A percentile compares a stretch with the other conserved stretches of the same genome.
Conservation (phyloP, 2,797 vertebrate species). For the Sebastes trivittatus region DNA sequence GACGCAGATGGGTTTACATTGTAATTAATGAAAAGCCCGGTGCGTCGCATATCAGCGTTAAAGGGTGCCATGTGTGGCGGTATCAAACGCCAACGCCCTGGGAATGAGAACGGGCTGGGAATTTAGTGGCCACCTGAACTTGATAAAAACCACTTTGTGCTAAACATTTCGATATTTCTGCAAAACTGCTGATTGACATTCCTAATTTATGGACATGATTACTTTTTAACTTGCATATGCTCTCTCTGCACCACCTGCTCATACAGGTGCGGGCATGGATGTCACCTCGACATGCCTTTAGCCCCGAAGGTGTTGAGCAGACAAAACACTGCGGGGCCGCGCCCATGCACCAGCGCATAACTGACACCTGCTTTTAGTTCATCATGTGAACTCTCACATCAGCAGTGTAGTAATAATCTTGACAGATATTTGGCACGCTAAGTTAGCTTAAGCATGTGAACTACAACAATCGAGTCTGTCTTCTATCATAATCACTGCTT, state of each 20-base stretch:
- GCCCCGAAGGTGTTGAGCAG: slow-evolving; percentile 8
- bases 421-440: background rate
- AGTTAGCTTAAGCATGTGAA: background rate
- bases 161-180: background rate
- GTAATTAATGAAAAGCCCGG: too few species aligned
- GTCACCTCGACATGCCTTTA: background rate
- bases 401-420: background rate
- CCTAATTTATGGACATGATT: background rate
- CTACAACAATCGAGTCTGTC: background rate
- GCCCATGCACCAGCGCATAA: background rate
- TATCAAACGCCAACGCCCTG: too few species aligned
- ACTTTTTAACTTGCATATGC: background rate
- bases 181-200: background rate
- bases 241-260: background rate
- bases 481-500: background rate
- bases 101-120: background rate
- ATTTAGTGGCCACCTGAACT: background rate
- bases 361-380: background rate
- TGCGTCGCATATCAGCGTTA: fast-evolving
- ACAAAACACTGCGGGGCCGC: background rate
- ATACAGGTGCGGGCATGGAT: slow-evolving; percentile 32
- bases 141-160: background rate
- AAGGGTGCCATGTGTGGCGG: too few species aligned
- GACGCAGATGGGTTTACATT: too few species aligned
- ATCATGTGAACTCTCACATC: background rate